Evolutionary conservation across 2,888 invertebrate genomes (phyloP).

Genomic region (Thalpophila matura): DNA sequence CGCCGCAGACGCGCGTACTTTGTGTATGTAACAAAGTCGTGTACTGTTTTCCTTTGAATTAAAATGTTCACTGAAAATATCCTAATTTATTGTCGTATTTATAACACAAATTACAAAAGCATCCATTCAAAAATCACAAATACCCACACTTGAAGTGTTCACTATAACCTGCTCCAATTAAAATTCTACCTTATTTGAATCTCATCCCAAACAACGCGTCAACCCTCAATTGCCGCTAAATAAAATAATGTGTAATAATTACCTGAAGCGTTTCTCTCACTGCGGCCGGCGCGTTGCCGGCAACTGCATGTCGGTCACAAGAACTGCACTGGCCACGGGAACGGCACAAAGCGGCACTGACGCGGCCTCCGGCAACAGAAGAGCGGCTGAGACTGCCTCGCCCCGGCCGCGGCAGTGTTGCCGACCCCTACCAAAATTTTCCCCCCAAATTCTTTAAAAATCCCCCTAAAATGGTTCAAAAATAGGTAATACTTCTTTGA

Average conservation of each 20-base stretch:
- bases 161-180: constrained; percentile 28
- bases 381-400: constrained; percentile 76
- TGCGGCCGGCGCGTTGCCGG: constrained; percentile 78
- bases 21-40: constrained; percentile 9
- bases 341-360: constrained; percentile 49
- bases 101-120: background rate
- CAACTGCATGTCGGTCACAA: constrained; percentile 78
- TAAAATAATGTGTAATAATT: constrained; percentile 40
- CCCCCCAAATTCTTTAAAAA: no score
- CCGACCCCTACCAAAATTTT: no score
- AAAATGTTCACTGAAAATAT: background rate
- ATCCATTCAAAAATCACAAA: background rate
- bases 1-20: constrained; percentile 45
- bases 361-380: constrained; percentile 61
- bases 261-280: constrained; percentile 80
- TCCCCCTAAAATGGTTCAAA: no score
- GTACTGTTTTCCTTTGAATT: background rate
- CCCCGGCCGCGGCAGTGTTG: no score
- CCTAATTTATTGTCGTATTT: background rate
- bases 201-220: constrained; percentile 14
- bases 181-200: background rate
- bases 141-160: background rate
- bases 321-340: constrained; percentile 58
- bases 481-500: no score
- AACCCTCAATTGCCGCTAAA: constrained; percentile 6